These are phyloP conservation scores for Zaprionus ghesquierei DNA, from an alignment of 1,140 invertebrate genomes.

Conservation along the genomic window DNA sequence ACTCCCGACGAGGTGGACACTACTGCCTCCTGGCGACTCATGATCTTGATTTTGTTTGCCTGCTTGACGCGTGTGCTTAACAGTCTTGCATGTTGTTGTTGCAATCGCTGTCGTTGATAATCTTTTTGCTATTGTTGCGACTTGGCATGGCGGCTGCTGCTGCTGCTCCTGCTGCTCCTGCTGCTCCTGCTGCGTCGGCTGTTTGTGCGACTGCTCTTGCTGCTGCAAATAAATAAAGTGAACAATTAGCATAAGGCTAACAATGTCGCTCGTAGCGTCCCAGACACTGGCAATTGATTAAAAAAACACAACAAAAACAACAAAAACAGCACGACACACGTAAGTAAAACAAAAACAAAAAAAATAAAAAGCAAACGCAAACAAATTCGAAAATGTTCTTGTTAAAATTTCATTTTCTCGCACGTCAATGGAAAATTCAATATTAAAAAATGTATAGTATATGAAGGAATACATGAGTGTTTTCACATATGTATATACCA, in stretches of 20 bases:
- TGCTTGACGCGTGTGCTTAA: slow-evolving; percentile 34
- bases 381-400: slow-evolving; percentile 42
- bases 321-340: neutral
- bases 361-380: slow-evolving; percentile 19
- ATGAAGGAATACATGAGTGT: slow-evolving; percentile 5
- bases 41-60: slow-evolving; percentile 27
- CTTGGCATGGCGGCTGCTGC: slow-evolving; percentile 50
- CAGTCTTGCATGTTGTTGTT: slow-evolving; percentile 47
- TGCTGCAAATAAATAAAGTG: slow-evolving; percentile 38
- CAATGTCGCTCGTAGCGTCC: slow-evolving; percentile 12
- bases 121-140: slow-evolving; percentile 2
- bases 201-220: neutral
- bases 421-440: slow-evolving; percentile 44
- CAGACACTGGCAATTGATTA: slow-evolving; percentile 62
- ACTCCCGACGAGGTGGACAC: slow-evolving; percentile 2
- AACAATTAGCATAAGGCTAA: slow-evolving; percentile 63
- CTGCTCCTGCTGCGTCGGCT: slow-evolving; percentile 8
- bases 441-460: slow-evolving; percentile 44
- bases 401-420: slow-evolving; percentile 68
- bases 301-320: slow-evolving; percentile 27
- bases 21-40: slow-evolving; percentile 64
- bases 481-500: neutral
- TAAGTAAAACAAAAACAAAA: neutral
- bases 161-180: slow-evolving; percentile 9
- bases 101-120: slow-evolving; percentile 21